Percentiles rank a stretch among this genome's conserved stretches.
phyloP scores from a whole-genome alignment of 1,140 invertebrate species.

The Caenorhabditis briggsae region DNA sequence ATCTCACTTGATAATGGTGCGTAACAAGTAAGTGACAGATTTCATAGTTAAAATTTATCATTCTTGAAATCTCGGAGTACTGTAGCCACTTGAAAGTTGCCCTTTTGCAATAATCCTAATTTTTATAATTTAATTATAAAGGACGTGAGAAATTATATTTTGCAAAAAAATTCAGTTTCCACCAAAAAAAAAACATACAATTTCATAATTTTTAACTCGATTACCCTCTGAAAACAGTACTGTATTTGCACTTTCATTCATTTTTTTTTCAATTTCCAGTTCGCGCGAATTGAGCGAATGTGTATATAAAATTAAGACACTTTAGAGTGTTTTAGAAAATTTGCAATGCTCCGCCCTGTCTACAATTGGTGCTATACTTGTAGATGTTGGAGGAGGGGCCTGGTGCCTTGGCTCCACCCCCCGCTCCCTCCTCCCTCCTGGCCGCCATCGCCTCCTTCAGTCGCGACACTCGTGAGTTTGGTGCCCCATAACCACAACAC shows the following conservation, averaged over 20 bases:
- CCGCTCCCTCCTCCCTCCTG: constrained; percentile 22
- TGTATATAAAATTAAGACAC: neutral
- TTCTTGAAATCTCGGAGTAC: too few species aligned
- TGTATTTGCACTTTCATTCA: neutral
- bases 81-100: too few species aligned
- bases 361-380: constrained; percentile 40
- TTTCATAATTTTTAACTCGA: too few species aligned
- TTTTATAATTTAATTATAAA: too few species aligned
- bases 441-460: constrained; percentile 6
- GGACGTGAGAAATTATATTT: too few species aligned
- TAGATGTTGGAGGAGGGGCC: constrained; percentile 3
- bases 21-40: too few species aligned
- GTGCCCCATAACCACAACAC: constrained; percentile 12
- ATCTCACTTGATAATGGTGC: too few species aligned
- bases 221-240: neutral
- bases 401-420: constrained; percentile 51
- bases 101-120: too few species aligned
- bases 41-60: too few species aligned
- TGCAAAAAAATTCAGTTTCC: too few species aligned
- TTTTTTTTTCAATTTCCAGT: neutral
- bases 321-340: neutral
- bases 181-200: too few species aligned
- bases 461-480: constrained; percentile 54
- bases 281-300: neutral
- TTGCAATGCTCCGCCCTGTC: constrained; percentile 38